phyloP scores from a whole-genome alignment of 2,797 vertebrate genomes.

The Tenualosa thibaudeaui region DNA sequence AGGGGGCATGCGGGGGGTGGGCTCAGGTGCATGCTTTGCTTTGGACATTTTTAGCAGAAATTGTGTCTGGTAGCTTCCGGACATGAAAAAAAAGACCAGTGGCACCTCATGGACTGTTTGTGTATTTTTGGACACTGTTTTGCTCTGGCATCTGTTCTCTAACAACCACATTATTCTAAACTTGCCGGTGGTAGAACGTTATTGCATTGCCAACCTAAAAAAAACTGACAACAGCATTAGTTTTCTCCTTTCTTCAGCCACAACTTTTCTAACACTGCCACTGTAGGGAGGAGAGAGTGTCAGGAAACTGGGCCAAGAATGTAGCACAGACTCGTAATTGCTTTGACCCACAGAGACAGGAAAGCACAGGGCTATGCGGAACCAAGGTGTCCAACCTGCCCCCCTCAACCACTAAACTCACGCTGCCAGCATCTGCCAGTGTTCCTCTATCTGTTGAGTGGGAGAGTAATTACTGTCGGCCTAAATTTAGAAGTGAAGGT shows the following conservation, averaged over 20 bases:
- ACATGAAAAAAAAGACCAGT: not conserved
- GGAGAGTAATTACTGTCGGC: conserved; percentile 38
- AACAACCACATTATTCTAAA: conserved; percentile 21
- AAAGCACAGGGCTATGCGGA: conserved; percentile 34
- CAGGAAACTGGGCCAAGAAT: conserved; percentile 61
- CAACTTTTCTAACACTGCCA: conserved; percentile 37
- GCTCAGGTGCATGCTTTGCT: not conserved
- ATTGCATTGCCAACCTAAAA: conserved; percentile 46
- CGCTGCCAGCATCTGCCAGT: conserved; percentile 26
- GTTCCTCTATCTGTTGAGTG: conserved; percentile 7
- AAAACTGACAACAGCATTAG: conserved; percentile 50
- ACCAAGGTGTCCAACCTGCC: not conserved
- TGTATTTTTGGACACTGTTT: not conserved
- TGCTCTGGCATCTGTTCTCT: not conserved
- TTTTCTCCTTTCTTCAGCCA: conserved; percentile 40
- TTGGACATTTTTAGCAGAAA: not conserved
- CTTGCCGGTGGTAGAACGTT: not conserved
- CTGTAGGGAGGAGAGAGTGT: conserved; percentile 46
- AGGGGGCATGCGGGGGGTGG: not conserved
- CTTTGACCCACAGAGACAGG: conserved; percentile 54
- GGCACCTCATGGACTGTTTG: not conserved
- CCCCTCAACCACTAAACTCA: not conserved
- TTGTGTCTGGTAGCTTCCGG: not conserved
- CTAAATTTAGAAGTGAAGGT: conserved; percentile 36
- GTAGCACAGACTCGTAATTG: conserved; percentile 53